Evolutionary conservation across 2,888 invertebrate species (phyloP).

Genomic region (Parnassius smintheus): DNA sequence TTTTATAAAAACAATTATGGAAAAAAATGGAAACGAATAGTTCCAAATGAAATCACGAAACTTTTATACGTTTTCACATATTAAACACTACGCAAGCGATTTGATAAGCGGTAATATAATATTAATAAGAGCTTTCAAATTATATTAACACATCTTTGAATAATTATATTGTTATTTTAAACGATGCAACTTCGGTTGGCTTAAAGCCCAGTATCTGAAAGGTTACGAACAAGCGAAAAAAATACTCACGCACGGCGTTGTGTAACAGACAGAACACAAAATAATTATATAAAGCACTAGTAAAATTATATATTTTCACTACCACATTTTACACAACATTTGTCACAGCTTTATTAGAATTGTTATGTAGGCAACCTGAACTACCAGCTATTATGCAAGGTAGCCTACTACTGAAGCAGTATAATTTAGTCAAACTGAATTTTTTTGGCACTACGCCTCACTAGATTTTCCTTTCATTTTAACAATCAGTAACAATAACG

Average conservation of each 20-base stretch:
- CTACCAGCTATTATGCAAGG: neutral
- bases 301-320: conserved; percentile 5
- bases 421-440: conserved; percentile 8
- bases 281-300: neutral
- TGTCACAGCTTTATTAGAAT: conserved; percentile 3
- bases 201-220: conserved; percentile 21
- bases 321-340: conserved; percentile 6
- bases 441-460: conserved; percentile 14
- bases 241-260: conserved; percentile 22
- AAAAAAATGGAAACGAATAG: too few species aligned
- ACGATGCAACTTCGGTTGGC: conserved; percentile 18
- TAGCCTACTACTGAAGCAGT: conserved; percentile 2
- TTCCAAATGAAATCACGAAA: too few species aligned
- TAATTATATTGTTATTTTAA: conserved; percentile 15
- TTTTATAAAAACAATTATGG: too few species aligned
- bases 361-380: neutral
- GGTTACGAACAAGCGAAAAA: conserved; percentile 19
- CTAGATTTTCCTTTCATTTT: conserved; percentile 1
- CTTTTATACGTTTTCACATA: too few species aligned
- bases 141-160: conserved; percentile 3
- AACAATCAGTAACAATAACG: neutral
- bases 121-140: neutral
- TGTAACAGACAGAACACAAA: conserved; percentile 6
- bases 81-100: too few species aligned
- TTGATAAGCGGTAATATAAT: too few species aligned